Base-by-base conservation (phyloP, 2,888 invertebrate genomes). In the Troilus luridus region DNA sequence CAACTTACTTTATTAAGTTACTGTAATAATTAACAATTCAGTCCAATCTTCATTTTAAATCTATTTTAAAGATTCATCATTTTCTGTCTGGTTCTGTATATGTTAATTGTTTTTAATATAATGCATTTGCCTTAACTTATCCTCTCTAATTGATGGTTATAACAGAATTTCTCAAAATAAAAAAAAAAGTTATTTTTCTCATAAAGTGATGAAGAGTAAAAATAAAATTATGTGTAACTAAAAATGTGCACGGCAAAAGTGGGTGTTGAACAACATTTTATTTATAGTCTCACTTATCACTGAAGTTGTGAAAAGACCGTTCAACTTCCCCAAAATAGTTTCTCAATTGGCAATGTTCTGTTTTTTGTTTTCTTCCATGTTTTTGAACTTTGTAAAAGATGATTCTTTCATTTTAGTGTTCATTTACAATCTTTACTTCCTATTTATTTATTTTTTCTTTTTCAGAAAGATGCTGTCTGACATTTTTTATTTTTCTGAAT, bases 251-350 rank as follows among this genome's bases (percentile, higher is more conserved):
- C n/a, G 0, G 54, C 56, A 56, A 77, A 85, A 58, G 85, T 85
- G 85, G 85, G 85, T 9, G 85, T 85, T 56, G 85, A 41, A 88
- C 59, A 88, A 24, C 58, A 60, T 56, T 90, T 90, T 90, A 88
- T 90, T 90, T 90, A 88, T 90, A 90, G 90, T 88, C 54, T 62
- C 21, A 58, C 90, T 90, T 90, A 90, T 90, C 90, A 85, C 64
- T 88, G 60, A 62, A 88, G 90, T 81, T 27, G 60, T 88, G 81
- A 62, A 24, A 56, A 72, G 90, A 90, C 85, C 90, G 88, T 88
- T 90, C 90, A 90, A 90, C 90, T 90, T 62, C 90, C 90, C 90
- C 17, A 90, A 90, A 90, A 90, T 90, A 90, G 90, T 90, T 90
- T 90, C 90, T 62, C 41, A 90, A 90, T 90, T 90, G 90, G 90